Evolutionary conservation across 1,140 invertebrate genomes (phyloP), one percentile per base, ranked within the genome.

Genomic region (Triops cancriformis): DNA sequence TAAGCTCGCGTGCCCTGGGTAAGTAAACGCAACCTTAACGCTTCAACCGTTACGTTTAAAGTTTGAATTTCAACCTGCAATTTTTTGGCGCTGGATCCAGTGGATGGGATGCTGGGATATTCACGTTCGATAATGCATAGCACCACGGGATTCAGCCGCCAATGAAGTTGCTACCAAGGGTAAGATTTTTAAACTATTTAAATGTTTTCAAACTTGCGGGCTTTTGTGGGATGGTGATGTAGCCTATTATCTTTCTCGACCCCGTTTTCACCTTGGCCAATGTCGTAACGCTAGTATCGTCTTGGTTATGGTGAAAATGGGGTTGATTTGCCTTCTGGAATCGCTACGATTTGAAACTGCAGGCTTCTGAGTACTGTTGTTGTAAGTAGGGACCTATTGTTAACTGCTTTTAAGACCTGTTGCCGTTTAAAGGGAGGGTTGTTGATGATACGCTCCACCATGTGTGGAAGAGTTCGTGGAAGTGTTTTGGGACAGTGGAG

Each of bases 11-110:
- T 37, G 31, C 2, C 31, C 7, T 37, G 7, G 7, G 31, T 37
- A 37, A 37, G 31, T 37, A 37, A n/a, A 37, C 31, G 31, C 31
- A 4, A 37, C 31, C 31, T 37, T 37, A 37, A 37, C 2, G 7
- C 7, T 37, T 2, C 2, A 37, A 37, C 31, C 2, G 51, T 28
- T 23, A 14, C n/a, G 12, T 11, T 26, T 37, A 77, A 37, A 64
- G n/a, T 26, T n/a, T 73, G 72, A 64, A 23, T 26, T 45, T 64
- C 9, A 26, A 72, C 28, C 10, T 74, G 18, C 73, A 28, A 27
- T 85, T 84, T 85, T 27, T 51, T 45, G 74, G 75, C 41, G 75
- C 74, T 76, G 78, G 45, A 76, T 79, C 78, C 51, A 73, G 74
- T 76, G 64, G 78, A 31, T 77, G 76, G 72, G 43, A 43, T 73